Evolutionary conservation across 37 sponge, comb jelly and placozoan genomes (phyloP), one percentile per base, ranked within the genome.

Genomic region (Beroe forskalii): DNA sequence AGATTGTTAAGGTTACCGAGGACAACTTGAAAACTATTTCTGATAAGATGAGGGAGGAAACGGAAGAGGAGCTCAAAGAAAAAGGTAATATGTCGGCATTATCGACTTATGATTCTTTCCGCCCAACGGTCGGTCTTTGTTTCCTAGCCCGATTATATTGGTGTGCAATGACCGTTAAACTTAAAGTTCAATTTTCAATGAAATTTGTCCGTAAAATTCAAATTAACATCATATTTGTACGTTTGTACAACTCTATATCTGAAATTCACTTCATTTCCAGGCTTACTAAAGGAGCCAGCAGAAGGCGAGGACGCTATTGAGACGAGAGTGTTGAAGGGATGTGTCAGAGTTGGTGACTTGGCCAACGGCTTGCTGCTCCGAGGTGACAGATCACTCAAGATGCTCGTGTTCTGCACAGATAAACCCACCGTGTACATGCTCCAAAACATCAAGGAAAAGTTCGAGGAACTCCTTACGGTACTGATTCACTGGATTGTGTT

Each of bases 341-440:
- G 86, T 44, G 55, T 80, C n/a, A 80, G 86, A 43, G 27, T 80
- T 22, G 86, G 86, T n/a, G 86, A 80, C 55, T 27, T 80, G 55
- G 86, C 86, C 42, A 80, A 80, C 55, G 86, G 86, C 23, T 48
- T 80, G 24, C 44, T 80, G 0, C 86, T 80, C 43, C 43, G 48
- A 3, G 86, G 86, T n/a, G 86, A 80, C 31, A 44, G n/a, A 27
- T 6, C 44, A 42, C 55, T 80, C 25, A 48, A 80, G 44, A 80
- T 80, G 86, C 86, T 80, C 8, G 86, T 80, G 28, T 80, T 80
- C 86, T 80, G 86, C 27, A 80, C 86, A 42, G 86, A 80, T 30
- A 80, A 80, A 80, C 86, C 86, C 8, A 80, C 86, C 42, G 55
- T 44, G 14, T 80, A 80, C 86, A 39, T 80, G 48, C 86, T 80